phyloP scores from a whole-genome alignment of 2,113 vertebrate species.

The Mohoua ochrocephala region DNA sequence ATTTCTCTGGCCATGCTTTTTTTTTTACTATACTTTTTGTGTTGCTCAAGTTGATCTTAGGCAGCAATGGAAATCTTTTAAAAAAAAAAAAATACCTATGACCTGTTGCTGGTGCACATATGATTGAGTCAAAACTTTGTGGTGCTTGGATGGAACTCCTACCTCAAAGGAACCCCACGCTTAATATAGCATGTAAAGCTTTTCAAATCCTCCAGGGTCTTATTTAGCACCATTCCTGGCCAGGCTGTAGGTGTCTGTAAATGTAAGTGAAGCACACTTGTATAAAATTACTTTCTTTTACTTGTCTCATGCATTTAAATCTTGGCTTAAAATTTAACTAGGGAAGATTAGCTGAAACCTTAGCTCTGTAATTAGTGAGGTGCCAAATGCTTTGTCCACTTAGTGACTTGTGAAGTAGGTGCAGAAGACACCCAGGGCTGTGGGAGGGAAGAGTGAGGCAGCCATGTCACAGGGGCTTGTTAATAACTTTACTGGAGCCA shows the following conservation, averaged over 20 bases:
- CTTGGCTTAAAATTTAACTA: not conserved
- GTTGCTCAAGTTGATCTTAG: not conserved
- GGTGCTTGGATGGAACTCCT: not conserved
- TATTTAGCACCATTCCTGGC: not conserved
- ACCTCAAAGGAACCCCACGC: not conserved
- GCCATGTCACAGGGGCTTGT: accelerated
- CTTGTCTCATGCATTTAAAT: not conserved
- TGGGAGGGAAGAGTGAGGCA: not conserved
- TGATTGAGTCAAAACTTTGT: not conserved
- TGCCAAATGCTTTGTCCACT: not conserved
- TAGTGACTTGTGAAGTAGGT: not conserved
- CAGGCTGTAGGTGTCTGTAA: not conserved
- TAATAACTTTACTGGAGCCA: not conserved
- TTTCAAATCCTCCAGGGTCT: not conserved
- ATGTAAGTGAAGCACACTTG: not conserved
- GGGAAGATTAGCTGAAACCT: not conserved
- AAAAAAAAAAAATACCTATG: not conserved
- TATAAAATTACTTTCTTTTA: not conserved
- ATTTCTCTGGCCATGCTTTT: not conserved
- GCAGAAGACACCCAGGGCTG: not conserved
- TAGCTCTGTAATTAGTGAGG: not conserved
- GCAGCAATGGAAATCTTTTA: not conserved
- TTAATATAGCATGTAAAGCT: not conserved
- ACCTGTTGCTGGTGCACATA: not conserved
- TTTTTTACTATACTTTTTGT: not conserved